Evolutionary conservation across 2,888 invertebrate species (phyloP), one percentile per base, ranked within the genome.

Genomic region (Macropis europaea): DNA sequence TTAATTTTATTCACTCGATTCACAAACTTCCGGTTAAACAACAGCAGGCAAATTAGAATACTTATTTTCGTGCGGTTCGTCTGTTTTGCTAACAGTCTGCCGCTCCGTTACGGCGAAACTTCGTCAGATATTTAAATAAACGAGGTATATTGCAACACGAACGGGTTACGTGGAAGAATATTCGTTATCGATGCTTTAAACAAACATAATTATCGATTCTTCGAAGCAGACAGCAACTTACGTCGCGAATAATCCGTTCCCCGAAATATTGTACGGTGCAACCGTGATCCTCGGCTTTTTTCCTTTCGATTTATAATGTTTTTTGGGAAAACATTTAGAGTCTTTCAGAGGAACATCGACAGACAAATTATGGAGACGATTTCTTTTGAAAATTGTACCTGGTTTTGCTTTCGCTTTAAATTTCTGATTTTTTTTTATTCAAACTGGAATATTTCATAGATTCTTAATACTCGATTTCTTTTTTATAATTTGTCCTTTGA

Each of bases 31-130:
- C 66, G 36, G 15, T 64, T 13, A 24, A 57, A 66, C 57, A 56
- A 57, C 52, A 69, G 57, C 69, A 45, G 50, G 50, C 52, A 66
- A 50, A 61, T 40, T 34, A 45, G 48, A 17, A 19, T 30, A 54
- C 56, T 69, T 69, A 69, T 69, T 69, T 66, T 57, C 43, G 67
- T 50, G 38, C 67, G 11, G 7, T 11, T 57, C 50, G 67, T 69
- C 66, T 69, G 66, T 69, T 69, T 69, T 69, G 19, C 67, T 48
- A 38, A 28, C 67, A 43, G 57, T 43, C 42, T 32, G 38, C 38
- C n/a, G 42, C 30, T 6, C 32, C 9, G 43, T 68, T 50, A 19
- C 50, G 36, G 19, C 2, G 26, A 57, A 45, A 22, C 7, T 24
- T 17, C 43, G 15, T 32, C 30, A 17, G 38, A 45, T 62, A 42